Percentiles rank a stretch among this genome's conserved stretches.
These are phyloP conservation scores for Idaea biselata DNA, from an alignment of 2,888 invertebrate genomes.

Conservation along the genomic window DNA sequence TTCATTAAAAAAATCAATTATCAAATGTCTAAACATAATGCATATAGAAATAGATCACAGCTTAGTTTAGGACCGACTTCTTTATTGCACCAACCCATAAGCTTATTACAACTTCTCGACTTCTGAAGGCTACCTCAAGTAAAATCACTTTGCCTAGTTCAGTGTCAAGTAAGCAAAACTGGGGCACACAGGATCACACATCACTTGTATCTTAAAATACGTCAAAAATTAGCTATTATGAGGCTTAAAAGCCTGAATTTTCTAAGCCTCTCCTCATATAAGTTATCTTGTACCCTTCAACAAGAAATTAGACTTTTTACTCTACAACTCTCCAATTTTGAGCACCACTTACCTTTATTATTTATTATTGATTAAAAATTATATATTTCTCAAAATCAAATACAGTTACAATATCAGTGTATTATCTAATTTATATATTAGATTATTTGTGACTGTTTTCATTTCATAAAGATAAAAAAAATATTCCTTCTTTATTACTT, in stretches of 20 bases:
- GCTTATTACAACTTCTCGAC: background rate
- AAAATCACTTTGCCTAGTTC: background rate
- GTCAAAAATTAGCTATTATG: constrained; percentile 11
- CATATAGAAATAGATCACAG: constrained; percentile 72
- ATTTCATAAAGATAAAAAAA: too few species aligned
- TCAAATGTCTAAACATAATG: constrained; percentile 27
- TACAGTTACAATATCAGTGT: too few species aligned
- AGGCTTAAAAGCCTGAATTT: constrained; percentile 16
- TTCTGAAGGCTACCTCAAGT: background rate
- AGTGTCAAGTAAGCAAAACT: background rate
- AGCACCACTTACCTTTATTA: background rate
- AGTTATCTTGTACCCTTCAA: constrained; percentile 23
- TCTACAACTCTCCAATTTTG: background rate
- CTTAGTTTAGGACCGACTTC: constrained; percentile 59
- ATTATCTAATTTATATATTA: too few species aligned
- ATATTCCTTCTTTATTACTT: too few species aligned
- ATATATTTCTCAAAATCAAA: too few species aligned
- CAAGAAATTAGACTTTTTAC: constrained; percentile 4
- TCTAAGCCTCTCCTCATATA: constrained; percentile 4
- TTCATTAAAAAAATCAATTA: background rate
- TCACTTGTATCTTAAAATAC: constrained; percentile 7
- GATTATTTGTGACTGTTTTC: too few species aligned
- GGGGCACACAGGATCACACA: background rate
- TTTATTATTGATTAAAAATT: background rate
- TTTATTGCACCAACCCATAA: constrained; percentile 30